A percentile compares a stretch with the other conserved stretches of the same genome.
These are phyloP conservation scores for Blastobasis adustella DNA, from an alignment of 2,888 invertebrate species.

Conservation along the genomic window DNA sequence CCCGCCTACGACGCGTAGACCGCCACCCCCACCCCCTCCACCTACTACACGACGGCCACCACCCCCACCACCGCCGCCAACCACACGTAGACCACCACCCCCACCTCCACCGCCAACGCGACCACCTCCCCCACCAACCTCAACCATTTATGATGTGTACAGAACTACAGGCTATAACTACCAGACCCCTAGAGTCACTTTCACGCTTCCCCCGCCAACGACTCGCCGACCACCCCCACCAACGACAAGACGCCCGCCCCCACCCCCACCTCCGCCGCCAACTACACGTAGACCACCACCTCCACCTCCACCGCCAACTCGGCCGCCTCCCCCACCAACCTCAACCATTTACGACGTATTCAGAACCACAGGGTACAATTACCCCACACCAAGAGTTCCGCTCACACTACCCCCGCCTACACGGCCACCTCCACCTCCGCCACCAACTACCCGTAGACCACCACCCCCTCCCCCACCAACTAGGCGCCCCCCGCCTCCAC, in stretches of 20 bases:
- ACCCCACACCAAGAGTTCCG: constrained; percentile 27
- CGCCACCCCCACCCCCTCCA: constrained; percentile 2
- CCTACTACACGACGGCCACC: constrained; percentile 13
- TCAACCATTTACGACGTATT: constrained; percentile 15
- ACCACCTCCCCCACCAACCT: constrained; percentile 2
- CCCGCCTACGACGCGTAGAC: constrained; percentile 5
- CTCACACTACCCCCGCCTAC: constrained; percentile 24
- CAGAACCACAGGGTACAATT: constrained; percentile 37
- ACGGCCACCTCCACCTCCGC: constrained; percentile 17
- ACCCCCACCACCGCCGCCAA: constrained; percentile 18
- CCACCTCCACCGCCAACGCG: constrained; percentile 12
- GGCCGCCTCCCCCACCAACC: constrained; percentile 14
- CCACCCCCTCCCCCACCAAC: constrained; percentile 16
- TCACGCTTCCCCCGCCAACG: constrained; percentile 12
- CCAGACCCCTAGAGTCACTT: neutral
- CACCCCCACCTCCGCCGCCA: constrained; percentile 8
- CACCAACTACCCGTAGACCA: constrained; percentile 20
- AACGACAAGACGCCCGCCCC: neutral
- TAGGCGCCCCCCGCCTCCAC: constrained; percentile 12
- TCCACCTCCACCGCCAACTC: constrained; percentile 10
- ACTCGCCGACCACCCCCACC: constrained; percentile 12
- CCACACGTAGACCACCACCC: constrained; percentile 14
- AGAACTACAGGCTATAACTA: constrained; percentile 10
- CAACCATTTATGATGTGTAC: too few species aligned
- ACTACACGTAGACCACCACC: constrained; percentile 14